Percentiles rank a stretch among this genome's conserved stretches.
Evolutionary conservation across 2,113 vertebrate species (phyloP).

Genomic region (Pimephales promelas): DNA sequence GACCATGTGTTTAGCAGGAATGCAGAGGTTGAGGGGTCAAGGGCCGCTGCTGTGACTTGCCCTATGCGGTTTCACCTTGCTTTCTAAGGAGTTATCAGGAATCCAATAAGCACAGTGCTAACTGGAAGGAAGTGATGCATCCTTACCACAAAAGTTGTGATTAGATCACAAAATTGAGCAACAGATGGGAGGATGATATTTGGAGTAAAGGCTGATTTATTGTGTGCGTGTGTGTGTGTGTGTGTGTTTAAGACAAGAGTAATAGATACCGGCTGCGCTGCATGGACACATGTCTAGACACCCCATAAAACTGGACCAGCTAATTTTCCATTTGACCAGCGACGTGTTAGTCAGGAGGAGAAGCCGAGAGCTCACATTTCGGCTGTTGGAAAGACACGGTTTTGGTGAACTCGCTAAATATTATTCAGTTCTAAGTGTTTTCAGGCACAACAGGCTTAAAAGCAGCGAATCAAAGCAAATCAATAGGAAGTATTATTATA

Average conservation of each 20-base stretch:
- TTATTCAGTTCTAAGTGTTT: background rate
- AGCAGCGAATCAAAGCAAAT: background rate
- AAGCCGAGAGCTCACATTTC: conserved; percentile 13
- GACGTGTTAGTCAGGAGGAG: background rate
- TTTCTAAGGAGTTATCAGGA: background rate
- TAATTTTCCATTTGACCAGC: conserved; percentile 60
- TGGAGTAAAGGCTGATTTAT: background rate
- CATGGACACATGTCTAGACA: conserved; percentile 59
- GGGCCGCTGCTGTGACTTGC: conserved; percentile 26
- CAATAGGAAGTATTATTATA: background rate
- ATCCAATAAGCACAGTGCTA: background rate
- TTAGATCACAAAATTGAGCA: background rate
- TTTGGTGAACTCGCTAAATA: background rate
- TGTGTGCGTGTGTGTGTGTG: background rate
- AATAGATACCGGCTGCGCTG: conserved; percentile 31
- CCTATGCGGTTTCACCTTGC: conserved; percentile 21
- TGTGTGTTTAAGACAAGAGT: background rate
- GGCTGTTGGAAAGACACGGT: background rate
- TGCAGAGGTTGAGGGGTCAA: conserved; percentile 36
- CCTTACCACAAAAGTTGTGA: background rate
- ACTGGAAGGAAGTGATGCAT: background rate
- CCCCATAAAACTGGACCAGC: conserved; percentile 58
- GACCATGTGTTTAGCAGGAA: conserved; percentile 46
- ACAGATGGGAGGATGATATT: background rate
- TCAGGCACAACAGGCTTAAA: background rate